phyloP scores from a whole-genome alignment of 2,113 vertebrate genomes.

The Oncorhynchus clarkii region DNA sequence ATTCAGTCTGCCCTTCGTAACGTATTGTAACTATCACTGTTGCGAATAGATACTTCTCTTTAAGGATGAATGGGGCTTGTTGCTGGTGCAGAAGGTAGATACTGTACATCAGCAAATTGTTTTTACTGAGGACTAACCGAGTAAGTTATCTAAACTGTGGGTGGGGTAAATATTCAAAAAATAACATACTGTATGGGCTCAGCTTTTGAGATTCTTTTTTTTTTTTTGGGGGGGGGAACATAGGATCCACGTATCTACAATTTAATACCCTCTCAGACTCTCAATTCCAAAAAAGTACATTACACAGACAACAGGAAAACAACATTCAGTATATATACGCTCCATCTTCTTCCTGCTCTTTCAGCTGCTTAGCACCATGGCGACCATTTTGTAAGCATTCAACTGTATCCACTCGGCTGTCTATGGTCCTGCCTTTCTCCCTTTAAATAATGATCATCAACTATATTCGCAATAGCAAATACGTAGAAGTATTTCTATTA shows the following conservation, averaged over 20 bases:
- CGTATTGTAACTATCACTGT: neutral
- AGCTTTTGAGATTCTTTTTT: neutral
- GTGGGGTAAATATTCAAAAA: neutral
- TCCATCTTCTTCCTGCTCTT: slow-evolving; percentile 58
- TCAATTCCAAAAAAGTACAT: neutral
- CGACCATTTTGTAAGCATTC: slow-evolving; percentile 75
- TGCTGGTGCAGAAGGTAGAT: neutral
- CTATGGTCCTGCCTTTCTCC: slow-evolving; percentile 25
- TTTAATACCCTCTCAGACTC: neutral
- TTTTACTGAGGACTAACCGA: neutral
- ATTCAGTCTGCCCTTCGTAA: neutral
- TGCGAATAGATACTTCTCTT: neutral
- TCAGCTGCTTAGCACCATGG: slow-evolving; percentile 63
- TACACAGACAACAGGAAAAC: neutral
- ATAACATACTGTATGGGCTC: neutral
- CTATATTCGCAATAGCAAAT: neutral
- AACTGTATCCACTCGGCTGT: slow-evolving; percentile 36
- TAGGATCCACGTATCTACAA: neutral
- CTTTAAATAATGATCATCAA: slow-evolving; percentile 1
- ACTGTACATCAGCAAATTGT: neutral
- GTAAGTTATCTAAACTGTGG: neutral
- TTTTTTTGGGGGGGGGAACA: neutral
- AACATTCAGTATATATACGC: slow-evolving; percentile 36
- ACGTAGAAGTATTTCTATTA: neutral
- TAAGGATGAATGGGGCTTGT: neutral